Conservation (phyloP, 2,797 vertebrate genomes). For the Argya squamiceps region DNA sequence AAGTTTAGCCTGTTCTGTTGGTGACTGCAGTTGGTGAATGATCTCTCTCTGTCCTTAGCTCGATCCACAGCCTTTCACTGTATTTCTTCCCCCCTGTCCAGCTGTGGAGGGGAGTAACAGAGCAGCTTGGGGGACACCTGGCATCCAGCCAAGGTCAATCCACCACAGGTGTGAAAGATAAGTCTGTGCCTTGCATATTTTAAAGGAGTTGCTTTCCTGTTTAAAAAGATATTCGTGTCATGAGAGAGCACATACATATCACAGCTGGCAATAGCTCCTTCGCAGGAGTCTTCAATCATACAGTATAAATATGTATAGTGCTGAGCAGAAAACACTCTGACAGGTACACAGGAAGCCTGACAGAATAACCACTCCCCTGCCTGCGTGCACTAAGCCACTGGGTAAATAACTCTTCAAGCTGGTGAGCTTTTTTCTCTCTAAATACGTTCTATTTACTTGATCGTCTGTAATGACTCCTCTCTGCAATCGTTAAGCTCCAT, state of each 20-base stretch:
- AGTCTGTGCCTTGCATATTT: background rate
- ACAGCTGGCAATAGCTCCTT: background rate
- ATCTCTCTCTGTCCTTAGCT: background rate
- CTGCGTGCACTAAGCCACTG: background rate
- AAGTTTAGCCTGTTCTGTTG: background rate
- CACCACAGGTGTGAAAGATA: background rate
- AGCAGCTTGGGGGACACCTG: background rate
- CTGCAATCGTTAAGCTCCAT: slow-evolving; percentile 8
- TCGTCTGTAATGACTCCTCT: background rate
- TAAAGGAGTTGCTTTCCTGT: background rate
- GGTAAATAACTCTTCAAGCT: background rate
- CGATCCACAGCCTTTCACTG: background rate
- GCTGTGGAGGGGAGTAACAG: background rate
- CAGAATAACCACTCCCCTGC: slow-evolving; percentile 40
- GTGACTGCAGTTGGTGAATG: background rate
- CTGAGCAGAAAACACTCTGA: background rate
- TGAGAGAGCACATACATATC: background rate
- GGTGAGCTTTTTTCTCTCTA: background rate
- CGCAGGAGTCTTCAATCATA: background rate
- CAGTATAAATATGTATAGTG: slow-evolving; percentile 18
- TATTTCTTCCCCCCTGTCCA: background rate
- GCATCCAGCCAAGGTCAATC: background rate
- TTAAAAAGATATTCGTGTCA: background rate
- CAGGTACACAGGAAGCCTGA: slow-evolving; percentile 11
- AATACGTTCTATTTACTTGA: slow-evolving; percentile 25